These are phyloP conservation scores for Nibea coibor DNA, from an alignment of 2,113 vertebrate genomes.

Conservation along the genomic window DNA sequence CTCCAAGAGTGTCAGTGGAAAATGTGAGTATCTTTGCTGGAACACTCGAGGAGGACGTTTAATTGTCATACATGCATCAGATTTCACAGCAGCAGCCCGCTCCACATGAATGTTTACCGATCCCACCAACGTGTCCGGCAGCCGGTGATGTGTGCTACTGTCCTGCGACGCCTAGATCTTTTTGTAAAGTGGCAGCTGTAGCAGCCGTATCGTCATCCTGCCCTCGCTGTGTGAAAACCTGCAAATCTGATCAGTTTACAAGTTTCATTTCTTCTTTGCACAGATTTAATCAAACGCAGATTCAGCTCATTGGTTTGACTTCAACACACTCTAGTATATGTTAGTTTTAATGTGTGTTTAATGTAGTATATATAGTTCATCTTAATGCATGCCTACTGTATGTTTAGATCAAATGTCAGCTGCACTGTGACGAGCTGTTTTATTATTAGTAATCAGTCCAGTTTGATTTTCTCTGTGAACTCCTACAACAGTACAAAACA, in stretches of 20 bases:
- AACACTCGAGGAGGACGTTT: conserved; percentile 5
- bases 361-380: too few relatives aligned
- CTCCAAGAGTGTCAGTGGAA: conserved; percentile 30
- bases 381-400: too few relatives aligned
- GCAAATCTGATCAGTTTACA: not conserved
- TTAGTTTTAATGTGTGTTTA: too few relatives aligned
- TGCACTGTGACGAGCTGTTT: not conserved
- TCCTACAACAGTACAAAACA: too few relatives aligned
- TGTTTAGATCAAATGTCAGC: not conserved
- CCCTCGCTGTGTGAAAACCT: not conserved
- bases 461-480: too few relatives aligned
- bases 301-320: too few relatives aligned
- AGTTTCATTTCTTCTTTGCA: too few relatives aligned
- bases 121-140: not conserved
- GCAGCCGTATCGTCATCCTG: not conserved
- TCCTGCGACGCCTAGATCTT: not conserved
- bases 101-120: not conserved
- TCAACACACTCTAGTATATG: too few relatives aligned
- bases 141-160: not conserved
- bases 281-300: not conserved
- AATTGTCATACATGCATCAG: conserved; percentile 22
- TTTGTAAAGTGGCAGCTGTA: not conserved
- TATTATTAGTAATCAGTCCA: not conserved
- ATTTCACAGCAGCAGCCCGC: conserved; percentile 18
- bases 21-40: conserved; percentile 19